A percentile compares a stretch with the other conserved stretches of the same genome.
Conservation (phyloP, 2,797 vertebrate genomes). For the Semaprochilodus insignis region DNA sequence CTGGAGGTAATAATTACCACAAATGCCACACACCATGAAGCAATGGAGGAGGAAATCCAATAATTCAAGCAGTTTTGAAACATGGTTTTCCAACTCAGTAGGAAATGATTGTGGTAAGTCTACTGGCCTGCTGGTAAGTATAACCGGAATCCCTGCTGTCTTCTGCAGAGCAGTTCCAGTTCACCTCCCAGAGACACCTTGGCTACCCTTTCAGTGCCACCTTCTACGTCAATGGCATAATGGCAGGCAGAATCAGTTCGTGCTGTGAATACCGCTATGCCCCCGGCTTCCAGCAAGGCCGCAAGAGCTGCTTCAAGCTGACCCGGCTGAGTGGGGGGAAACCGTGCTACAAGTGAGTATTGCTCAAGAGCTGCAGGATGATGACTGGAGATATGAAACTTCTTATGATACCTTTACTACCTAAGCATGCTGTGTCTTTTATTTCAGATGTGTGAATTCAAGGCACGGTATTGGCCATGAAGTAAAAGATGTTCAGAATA, state of each 20-base stretch:
- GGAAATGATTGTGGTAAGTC: slow-evolving; percentile 15
- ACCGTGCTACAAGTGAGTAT: slow-evolving; percentile 80
- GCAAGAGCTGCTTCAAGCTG: slow-evolving; percentile 79
- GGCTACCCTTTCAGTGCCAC: slow-evolving; percentile 82
- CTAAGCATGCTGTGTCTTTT: background rate
- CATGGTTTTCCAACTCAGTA: slow-evolving; percentile 5
- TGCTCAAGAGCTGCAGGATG: background rate
- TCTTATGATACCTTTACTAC: background rate
- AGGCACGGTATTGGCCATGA: slow-evolving; percentile 52
- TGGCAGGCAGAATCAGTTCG: slow-evolving; percentile 78
- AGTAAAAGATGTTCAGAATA: slow-evolving; percentile 32
- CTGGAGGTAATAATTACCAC: slow-evolving; percentile 74
- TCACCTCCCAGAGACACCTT: slow-evolving; percentile 80
- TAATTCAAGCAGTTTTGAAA: slow-evolving; percentile 21
- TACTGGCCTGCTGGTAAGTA: slow-evolving; percentile 2
- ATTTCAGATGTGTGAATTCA: slow-evolving; percentile 59
- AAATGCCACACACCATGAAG: slow-evolving; percentile 24
- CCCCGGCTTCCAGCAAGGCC: slow-evolving; percentile 82
- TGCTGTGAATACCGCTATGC: slow-evolving; percentile 85
- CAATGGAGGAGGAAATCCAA: slow-evolving; percentile 23
- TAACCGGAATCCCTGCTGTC: slow-evolving; percentile 1
- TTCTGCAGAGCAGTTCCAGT: slow-evolving; percentile 80
- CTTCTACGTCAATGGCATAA: slow-evolving; percentile 79
- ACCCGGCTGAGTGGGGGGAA: slow-evolving; percentile 77
- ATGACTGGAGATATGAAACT: background rate